Base-by-base conservation (phyloP, 2,888 invertebrate species). In the Chymomyza fuscimana region DNA sequence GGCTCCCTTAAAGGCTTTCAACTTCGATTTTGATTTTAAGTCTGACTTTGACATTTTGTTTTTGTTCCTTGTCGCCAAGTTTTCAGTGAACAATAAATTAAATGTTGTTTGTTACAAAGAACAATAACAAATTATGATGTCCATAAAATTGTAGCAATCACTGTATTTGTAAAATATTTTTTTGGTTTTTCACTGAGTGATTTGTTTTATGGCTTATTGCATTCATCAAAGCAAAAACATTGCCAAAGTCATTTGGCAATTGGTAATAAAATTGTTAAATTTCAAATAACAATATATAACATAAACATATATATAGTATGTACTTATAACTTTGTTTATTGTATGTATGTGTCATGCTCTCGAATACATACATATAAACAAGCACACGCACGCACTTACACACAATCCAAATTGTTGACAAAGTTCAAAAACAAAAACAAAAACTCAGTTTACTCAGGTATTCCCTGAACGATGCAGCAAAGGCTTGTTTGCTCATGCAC, bases 201-300 rank as follows among this genome's bases (percentile, higher is more conserved):
- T 52, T 51, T 32, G 25, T 46, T 46, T 60, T 29, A 32, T 60
- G 32, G 54, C 22, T 54, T 54, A 22, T 19, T 54, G 54, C 16
- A 22, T 54, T n/a, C 22, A 9, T 60, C 40, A 46, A 36, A 19
- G 29, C 15, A 19, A 52, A 75, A 76, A 76, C 82, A 16, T 75
- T 73, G 77, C 74, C 76, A 65, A 77, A 87, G 73, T 78, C 86
- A 77, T 73, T 80, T 75, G 56, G 76, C 84, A 83, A 75, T 74
- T 77, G 77, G 73, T 56, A 69, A 79, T 80, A 79, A 79, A 77
- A 78, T 84, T 73, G 69, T 72, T 74, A 69, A 74, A 77, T 84
- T 54, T 10, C 52, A 4, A n/a, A 54, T 54, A 54, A 54, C 52
- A 54, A 54, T 19, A 54, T 54, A 54, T 19, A 54, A 19, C 52